These are phyloP conservation scores for Hymenopus coronatus DNA, from an alignment of 2,888 invertebrate genomes.

Conservation along the genomic window DNA sequence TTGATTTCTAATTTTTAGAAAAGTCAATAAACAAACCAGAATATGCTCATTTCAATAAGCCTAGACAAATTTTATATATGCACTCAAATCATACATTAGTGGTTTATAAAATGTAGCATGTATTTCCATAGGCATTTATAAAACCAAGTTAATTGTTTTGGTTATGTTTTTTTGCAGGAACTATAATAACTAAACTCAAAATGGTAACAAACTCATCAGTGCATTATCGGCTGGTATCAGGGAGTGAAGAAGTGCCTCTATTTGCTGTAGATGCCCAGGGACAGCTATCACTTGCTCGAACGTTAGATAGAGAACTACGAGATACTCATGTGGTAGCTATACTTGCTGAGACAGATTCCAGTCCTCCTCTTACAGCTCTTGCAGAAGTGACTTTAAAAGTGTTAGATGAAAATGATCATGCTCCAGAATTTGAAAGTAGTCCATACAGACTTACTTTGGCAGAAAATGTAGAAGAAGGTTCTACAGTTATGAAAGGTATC, in stretches of 20 bases:
- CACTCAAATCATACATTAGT: no score
- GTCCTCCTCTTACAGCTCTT: slow-evolving; percentile 67
- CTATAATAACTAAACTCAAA: slow-evolving; percentile 65
- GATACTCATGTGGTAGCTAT: slow-evolving; percentile 70
- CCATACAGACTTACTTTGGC: slow-evolving; percentile 75
- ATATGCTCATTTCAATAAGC: no score
- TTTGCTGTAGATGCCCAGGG: slow-evolving; percentile 72
- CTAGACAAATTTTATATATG: no score
- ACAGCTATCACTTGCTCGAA: slow-evolving; percentile 69
- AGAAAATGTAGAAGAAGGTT: slow-evolving; percentile 79
- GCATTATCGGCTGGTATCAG: slow-evolving; percentile 62
- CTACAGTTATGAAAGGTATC: slow-evolving; percentile 62
- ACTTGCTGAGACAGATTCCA: slow-evolving; percentile 67
- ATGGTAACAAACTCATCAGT: slow-evolving; percentile 61
- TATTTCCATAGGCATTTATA: background rate
- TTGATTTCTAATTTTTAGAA: no score
- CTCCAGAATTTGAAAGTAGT: slow-evolving; percentile 80
- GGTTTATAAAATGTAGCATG: no score
- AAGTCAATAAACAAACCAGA: no score
- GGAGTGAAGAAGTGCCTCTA: slow-evolving; percentile 56
- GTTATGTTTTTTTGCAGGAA: slow-evolving; percentile 47
- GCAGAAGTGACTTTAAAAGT: slow-evolving; percentile 75
- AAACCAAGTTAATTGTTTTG: background rate
- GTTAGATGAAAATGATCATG: slow-evolving; percentile 87
- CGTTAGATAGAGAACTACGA: slow-evolving; percentile 70